Evolutionary conservation across 2,113 vertebrate genomes (phyloP).

Genomic region (Apodemus sylvaticus): DNA sequence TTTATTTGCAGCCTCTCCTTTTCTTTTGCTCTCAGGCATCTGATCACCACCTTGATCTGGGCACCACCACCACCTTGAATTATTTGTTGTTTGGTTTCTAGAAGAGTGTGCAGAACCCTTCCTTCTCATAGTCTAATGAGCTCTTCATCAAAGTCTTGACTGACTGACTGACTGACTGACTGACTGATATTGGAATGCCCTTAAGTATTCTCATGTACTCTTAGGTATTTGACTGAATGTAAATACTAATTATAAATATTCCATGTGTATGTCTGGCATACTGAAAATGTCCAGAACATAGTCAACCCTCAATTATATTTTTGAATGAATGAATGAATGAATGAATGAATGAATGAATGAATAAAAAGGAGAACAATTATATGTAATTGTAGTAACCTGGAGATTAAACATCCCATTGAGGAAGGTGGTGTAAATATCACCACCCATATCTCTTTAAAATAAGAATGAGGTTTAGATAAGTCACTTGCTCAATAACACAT

Average conservation of each 20-base stretch:
- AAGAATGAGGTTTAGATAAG: background rate
- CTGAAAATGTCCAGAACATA: background rate
- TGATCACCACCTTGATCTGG: background rate
- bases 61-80: background rate
- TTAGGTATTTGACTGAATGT: background rate
- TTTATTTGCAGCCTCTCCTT: background rate
- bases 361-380: background rate
- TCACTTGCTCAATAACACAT: background rate
- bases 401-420: conserved; percentile 24
- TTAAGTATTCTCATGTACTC: too few relatives aligned
- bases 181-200: background rate
- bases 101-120: background rate
- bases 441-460: background rate
- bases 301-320: background rate
- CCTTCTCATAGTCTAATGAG: background rate
- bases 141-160: background rate
- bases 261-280: background rate
- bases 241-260: background rate
- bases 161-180: too few relatives aligned
- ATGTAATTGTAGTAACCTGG: background rate
- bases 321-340: conserved; percentile 22
- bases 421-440: background rate
- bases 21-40: background rate
- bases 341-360: too few relatives aligned
- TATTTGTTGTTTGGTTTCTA: background rate